phyloP scores from a whole-genome alignment of 2,888 invertebrate genomes.

The Cataglyphis rosenhaueri region DNA sequence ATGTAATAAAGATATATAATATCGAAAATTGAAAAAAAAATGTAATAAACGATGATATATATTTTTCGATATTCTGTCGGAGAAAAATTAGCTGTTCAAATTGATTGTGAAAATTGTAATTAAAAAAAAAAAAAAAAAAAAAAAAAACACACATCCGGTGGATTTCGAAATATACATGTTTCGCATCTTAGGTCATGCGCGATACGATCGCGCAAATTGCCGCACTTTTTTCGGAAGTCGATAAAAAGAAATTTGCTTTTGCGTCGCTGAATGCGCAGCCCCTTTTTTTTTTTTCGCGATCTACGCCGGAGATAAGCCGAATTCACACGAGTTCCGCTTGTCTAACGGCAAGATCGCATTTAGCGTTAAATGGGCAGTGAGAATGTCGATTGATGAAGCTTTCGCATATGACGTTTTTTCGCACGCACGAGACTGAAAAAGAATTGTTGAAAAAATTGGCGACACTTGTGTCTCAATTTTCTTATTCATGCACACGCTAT shows the following conservation, averaged over 20 bases:
- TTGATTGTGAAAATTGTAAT: background rate
- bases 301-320: background rate
- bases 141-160: background rate
- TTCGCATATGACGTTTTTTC: slow-evolving; percentile 32
- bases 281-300: slow-evolving; percentile 23
- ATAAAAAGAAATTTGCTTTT: slow-evolving; percentile 38
- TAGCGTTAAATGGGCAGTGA: slow-evolving; percentile 33
- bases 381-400: slow-evolving; percentile 41
- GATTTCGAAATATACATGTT: background rate
- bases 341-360: slow-evolving; percentile 38
- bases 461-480: background rate
- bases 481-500: background rate
- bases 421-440: background rate
- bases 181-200: background rate
- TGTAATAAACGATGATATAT: background rate
- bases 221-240: slow-evolving; percentile 41
- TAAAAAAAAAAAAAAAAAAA: background rate
- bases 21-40: background rate
- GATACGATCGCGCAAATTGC: slow-evolving; percentile 26
- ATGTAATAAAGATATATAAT: background rate
- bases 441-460: slow-evolving; percentile 12
- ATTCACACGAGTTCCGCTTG: slow-evolving; percentile 41
- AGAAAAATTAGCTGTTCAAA: background rate
- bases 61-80: background rate
- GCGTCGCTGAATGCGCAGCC: slow-evolving; percentile 44